Evolutionary conservation across 2,113 vertebrate genomes (phyloP), one percentile per base, ranked within the genome.

Genomic region (Sapayoa aenigma): DNA sequence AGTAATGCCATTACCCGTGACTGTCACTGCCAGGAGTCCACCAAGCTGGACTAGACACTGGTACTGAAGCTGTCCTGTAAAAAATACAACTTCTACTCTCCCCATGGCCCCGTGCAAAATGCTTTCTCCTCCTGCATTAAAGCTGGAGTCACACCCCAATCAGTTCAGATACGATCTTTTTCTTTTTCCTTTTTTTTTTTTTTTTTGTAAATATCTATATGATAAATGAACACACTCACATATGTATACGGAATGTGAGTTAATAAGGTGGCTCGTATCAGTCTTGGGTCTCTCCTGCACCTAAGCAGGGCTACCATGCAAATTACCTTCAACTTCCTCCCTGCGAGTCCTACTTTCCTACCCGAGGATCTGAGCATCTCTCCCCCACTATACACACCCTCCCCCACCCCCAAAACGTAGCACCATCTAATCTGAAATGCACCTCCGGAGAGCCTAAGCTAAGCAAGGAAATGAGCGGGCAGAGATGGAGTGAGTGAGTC

Each of bases 291-390:
- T 83, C 49, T 90, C 23, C 30, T 35, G 76, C 80, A 97, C 74
- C 93, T 95, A 95, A 97, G 85, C 2, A 0, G 80, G 50, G 75
- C 19, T 50, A 81, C 75, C 81, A 84, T 76, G 94, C 85, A 96
- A 96, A 98, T 98, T 87, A 72, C 68, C 86, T 97, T 95, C 96
- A 98, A 98, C 96, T 98, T 98, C 96, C 89, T 97, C 91, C 95
- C 89, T 92, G 15, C 1, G 4, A 75, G 90, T 95, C 96, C 91
- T 96, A 97, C 94, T 98, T 97, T 96, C 79, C 42, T 88, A 95
- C 41, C 84, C 60, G 24, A 95, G 58, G 24, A 98, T 95, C 94
- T 2, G 3, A 92, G 71, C 41, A 94, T 90, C 55, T 94, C 46
- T 96, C 87, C 94, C 91, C 79, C 74, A 95, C 95, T 94, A 94